Percentiles rank a stretch among this genome's conserved stretches.
Conservation (phyloP, 2,888 invertebrate genomes). For the Drosophila austrosaltans region DNA sequence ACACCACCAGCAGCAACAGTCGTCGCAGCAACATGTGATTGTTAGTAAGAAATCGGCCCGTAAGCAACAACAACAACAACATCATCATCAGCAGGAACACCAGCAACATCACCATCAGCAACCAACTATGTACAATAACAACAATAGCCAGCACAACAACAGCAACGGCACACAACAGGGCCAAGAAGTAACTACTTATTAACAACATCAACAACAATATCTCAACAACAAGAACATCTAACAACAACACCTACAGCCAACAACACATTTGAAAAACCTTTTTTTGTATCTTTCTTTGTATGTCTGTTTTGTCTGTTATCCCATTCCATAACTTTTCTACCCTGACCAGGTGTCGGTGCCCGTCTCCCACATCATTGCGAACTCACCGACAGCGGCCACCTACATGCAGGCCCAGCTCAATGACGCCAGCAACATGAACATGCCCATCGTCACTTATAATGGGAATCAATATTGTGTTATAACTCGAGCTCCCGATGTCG, state of each 20-base stretch:
- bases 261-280: constrained; percentile 31
- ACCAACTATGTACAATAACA: constrained; percentile 65
- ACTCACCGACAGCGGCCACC: constrained; percentile 80
- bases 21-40: constrained; percentile 49
- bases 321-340: constrained; percentile 52
- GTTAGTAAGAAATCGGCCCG: constrained; percentile 64
- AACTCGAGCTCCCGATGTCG: constrained; percentile 75
- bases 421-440: constrained; percentile 52
- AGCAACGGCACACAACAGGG: constrained; percentile 64
- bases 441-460: constrained; percentile 81
- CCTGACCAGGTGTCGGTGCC: constrained; percentile 77
- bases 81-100: constrained; percentile 51
- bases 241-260: constrained; percentile 48
- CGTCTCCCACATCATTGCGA: constrained; percentile 81
- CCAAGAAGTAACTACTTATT: constrained; percentile 81
- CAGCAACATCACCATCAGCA: constrained; percentile 44
- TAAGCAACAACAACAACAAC: constrained; percentile 65
- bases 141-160: constrained; percentile 45
- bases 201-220: constrained; percentile 42
- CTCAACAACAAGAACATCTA: constrained; percentile 41
- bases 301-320: constrained; percentile 38
- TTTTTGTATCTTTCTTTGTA: constrained; percentile 55
- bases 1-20: constrained; percentile 51
- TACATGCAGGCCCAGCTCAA: constrained; percentile 80
- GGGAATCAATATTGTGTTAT: constrained; percentile 81